Evolutionary conservation across 2,888 invertebrate genomes (phyloP).

Genomic region (Eupithecia insigniata): DNA sequence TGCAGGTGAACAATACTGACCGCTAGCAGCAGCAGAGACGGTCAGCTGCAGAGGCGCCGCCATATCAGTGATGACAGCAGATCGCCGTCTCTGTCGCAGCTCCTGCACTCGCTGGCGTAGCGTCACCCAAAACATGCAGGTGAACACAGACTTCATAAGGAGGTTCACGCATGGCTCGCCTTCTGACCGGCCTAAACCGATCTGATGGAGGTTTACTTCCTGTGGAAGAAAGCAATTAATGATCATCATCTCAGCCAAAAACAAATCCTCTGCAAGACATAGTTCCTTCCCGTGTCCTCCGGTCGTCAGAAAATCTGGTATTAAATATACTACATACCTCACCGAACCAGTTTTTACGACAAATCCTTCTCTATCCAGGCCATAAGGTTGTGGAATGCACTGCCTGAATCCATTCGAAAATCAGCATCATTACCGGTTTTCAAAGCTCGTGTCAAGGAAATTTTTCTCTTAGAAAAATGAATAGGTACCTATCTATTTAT

Average conservation of each 20-base stretch:
- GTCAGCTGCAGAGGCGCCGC: conserved; percentile 91
- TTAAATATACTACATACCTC: too few relatives aligned
- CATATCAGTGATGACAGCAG: conserved; percentile 89
- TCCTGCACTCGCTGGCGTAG: conserved; percentile 95
- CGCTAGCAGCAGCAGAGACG: conserved; percentile 88
- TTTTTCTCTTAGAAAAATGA: too few relatives aligned
- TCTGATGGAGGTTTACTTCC: conserved; percentile 90
- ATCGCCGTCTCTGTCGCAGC: conserved; percentile 86
- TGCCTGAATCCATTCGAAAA: too few relatives aligned
- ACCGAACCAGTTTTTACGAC: too few relatives aligned
- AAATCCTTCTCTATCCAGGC: too few relatives aligned
- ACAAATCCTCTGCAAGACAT: too few relatives aligned
- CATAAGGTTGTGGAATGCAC: too few relatives aligned
- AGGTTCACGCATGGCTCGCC: conserved; percentile 89
- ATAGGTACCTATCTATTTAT: too few relatives aligned
- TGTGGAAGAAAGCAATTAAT: conserved; percentile 52
- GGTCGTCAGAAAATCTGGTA: too few relatives aligned
- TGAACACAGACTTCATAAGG: conserved; percentile 92
- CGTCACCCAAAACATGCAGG: conserved; percentile 98
- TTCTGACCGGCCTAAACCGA: conserved; percentile 89
- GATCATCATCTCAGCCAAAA: background rate
- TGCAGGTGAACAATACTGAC: conserved; percentile 88
- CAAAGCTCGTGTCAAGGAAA: too few relatives aligned
- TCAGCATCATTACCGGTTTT: too few relatives aligned
- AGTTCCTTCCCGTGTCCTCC: too few relatives aligned